These are phyloP conservation scores for Rhynchophorus ferrugineus DNA, from an alignment of 1,140 invertebrate genomes.

Conservation along the genomic window DNA sequence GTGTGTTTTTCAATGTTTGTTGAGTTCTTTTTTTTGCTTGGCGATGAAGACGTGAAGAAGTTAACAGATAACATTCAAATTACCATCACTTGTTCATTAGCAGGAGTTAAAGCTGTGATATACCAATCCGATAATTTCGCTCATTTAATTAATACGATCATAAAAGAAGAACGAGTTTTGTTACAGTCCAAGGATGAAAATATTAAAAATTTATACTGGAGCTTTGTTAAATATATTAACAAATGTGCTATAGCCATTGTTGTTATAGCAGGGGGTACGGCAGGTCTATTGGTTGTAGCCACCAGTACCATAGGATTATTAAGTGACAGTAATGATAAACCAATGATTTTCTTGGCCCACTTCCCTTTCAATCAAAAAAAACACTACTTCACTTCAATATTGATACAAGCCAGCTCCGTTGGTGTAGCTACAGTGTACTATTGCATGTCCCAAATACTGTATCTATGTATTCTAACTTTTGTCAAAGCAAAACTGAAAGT, in stretches of 20 bases:
- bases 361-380: slow-evolving; percentile 5
- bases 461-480: slow-evolving; percentile 1
- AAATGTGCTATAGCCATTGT: background rate
- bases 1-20: background rate
- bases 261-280: background rate
- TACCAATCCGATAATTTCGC: background rate
- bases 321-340: too few relatives aligned
- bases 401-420: background rate
- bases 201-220: background rate
- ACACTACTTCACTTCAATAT: background rate
- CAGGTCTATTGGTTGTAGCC: background rate
- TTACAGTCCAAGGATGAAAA: background rate
- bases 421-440: background rate
- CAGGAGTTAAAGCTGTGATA: background rate
- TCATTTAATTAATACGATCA: background rate
- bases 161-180: background rate
- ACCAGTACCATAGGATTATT: background rate
- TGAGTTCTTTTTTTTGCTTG: background rate
- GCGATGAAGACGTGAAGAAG: background rate
- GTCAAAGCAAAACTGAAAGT: slow-evolving; percentile 1
- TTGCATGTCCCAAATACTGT: slow-evolving; percentile 5
- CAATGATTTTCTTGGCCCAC: slow-evolving; percentile 7
- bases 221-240: background rate
- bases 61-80: slow-evolving; percentile 4
- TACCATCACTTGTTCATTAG: background rate